Evolutionary conservation across 2,888 invertebrate species (phyloP).

Genomic region (Lasioglossum villosulum): DNA sequence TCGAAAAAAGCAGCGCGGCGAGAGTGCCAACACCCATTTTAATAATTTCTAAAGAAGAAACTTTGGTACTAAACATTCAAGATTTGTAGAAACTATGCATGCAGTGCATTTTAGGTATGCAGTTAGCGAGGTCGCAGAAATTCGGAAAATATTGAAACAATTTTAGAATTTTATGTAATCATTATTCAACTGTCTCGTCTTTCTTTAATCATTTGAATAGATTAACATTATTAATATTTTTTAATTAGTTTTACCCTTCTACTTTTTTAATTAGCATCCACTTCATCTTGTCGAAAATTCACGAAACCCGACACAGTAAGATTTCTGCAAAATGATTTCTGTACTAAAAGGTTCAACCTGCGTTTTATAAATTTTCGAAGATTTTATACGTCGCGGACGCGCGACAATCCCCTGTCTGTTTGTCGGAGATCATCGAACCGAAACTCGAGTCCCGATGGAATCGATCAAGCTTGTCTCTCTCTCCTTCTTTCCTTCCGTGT

Average conservation of each 20-base stretch:
- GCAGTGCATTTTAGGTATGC: too few relatives aligned
- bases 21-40: conserved; percentile 36
- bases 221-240: too few relatives aligned
- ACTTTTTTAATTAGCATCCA: background rate
- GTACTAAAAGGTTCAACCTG: background rate
- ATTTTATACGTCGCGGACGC: conserved; percentile 17
- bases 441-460: conserved; percentile 38
- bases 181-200: background rate
- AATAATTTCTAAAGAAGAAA: conserved; percentile 25
- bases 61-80: background rate
- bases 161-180: background rate
- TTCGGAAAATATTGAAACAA: background rate
- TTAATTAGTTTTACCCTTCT: background rate
- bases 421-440: conserved; percentile 49
- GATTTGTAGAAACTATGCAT: background rate
- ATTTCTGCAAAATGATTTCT: background rate
- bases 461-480: conserved; percentile 44
- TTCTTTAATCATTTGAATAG: too few relatives aligned
- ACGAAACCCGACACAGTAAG: background rate
- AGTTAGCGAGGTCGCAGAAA: background rate
- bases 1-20: conserved; percentile 7
- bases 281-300: background rate
- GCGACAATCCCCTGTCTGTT: background rate
- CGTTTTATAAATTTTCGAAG: background rate
- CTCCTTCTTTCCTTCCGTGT: background rate